Base-by-base conservation (phyloP, 2,797 vertebrate species). In the Neopelma chrysocephalum region DNA sequence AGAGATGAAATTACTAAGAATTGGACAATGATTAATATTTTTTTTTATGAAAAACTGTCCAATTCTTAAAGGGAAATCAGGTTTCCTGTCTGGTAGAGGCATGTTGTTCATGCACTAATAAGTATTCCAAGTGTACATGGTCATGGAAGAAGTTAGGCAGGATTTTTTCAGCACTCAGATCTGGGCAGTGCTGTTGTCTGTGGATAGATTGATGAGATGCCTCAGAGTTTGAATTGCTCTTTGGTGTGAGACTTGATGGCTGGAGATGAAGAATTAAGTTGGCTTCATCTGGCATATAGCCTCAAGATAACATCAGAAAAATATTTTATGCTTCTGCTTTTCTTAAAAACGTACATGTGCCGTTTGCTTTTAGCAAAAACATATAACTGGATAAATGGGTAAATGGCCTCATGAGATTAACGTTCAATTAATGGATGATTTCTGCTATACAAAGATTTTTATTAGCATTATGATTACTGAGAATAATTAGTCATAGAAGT, bases 371-470 rank as follows among this genome's bases (percentile, higher is more conserved):
- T 84, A 91, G 73, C 65, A 80, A 82, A 89, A 96, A 95, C 27
- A 27, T 69, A 54, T 81, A 89, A 95, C 89, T 71, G 82, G 68
- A 54, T 95, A 92, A 88, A 94, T 87, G 89, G 82, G 79, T 91
- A 94, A 96, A 91, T 68, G 87, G 77, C 43, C 82, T 85, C 82
- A 64, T 89, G 79, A 91, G 90, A 91, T 79, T 96, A 93, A 69
- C 34, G 7, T 90, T 92, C 89, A 93, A 91, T 96, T 94, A 96
- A 94, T 91, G 78, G 72, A 73, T 87, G 36, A 88, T 92, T 78
- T 93, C 69, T 78, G 82, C 79, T 92, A 70, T 53, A 87, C 65
- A 94, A 92, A 96, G 92, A 80, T 93, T 96, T 96, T 96, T 94
- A 95, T 96, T 96, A 90, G 51, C 89, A 81, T 92, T 94, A 75